Percentiles rank a stretch among this genome's conserved stretches.
Evolutionary conservation across 2,797 vertebrate species (phyloP).

Genomic region (Phoeniculus purpureus): DNA sequence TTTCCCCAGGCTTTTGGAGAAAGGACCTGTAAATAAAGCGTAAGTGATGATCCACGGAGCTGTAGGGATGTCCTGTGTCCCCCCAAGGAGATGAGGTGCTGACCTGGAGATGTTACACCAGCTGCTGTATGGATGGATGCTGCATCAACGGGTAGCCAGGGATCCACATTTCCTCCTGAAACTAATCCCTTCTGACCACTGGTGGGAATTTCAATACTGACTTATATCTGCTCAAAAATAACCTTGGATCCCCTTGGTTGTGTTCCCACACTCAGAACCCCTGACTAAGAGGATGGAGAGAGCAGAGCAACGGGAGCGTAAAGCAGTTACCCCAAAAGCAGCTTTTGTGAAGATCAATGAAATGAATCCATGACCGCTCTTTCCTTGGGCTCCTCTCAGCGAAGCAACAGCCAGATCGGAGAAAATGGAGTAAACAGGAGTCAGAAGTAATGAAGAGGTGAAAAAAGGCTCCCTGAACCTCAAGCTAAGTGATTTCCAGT

Average conservation of each 20-base stretch:
- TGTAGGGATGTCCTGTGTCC: background rate
- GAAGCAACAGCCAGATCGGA: background rate
- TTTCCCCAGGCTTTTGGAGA: background rate
- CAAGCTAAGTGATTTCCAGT: background rate
- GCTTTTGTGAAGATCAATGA: background rate
- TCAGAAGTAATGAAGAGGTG: background rate
- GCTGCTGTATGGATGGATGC: background rate
- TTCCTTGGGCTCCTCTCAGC: background rate
- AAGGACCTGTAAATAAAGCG: background rate
- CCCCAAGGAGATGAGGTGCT: rapidly evolving
- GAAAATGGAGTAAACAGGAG: background rate
- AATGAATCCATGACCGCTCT: rapidly evolving
- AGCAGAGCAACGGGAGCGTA: background rate
- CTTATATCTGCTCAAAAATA: background rate
- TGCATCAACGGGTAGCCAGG: background rate
- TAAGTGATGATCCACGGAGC: background rate
- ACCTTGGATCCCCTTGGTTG: background rate
- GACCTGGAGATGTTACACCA: background rate
- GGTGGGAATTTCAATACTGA: background rate
- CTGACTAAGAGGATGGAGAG: background rate
- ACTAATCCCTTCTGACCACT: background rate
- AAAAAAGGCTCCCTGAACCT: background rate
- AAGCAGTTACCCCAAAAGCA: rapidly evolving
- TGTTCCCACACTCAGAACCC: background rate
- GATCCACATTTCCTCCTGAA: rapidly evolving